These are phyloP conservation scores for Calyptommatus sinebrachiatus DNA, from an alignment of 2,113 vertebrate genomes.

Conservation along the genomic window DNA sequence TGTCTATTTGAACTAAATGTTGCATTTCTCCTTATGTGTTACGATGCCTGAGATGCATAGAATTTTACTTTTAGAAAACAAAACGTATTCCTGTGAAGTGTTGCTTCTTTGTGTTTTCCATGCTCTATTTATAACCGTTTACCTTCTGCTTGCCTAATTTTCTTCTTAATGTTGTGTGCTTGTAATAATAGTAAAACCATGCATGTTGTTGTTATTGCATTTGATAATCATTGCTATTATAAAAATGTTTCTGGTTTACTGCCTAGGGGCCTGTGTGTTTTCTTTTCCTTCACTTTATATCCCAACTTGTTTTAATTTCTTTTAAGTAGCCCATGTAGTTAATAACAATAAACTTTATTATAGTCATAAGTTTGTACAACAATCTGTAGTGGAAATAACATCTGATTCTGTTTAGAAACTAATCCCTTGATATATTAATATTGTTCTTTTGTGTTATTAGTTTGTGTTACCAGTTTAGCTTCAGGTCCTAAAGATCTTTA, in stretches of 20 bases:
- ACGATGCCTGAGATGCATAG: constrained; percentile 76
- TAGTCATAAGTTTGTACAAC: too few relatives aligned
- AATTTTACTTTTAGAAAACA: constrained; percentile 72
- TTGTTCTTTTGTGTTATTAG: not conserved
- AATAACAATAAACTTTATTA: too few relatives aligned
- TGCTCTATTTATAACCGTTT: constrained; percentile 1
- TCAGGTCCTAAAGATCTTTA: too few relatives aligned
- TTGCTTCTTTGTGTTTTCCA: constrained; percentile 41
- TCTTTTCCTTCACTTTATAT: not conserved
- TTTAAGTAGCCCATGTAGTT: too few relatives aligned
- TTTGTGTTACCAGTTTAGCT: not conserved
- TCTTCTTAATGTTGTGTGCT: constrained; percentile 25
- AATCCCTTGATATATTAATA: not conserved
- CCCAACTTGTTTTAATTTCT: not conserved
- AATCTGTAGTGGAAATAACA: too few relatives aligned
- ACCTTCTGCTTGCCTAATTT: constrained; percentile 38
- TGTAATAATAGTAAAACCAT: constrained; percentile 16
- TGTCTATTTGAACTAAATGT: not conserved
- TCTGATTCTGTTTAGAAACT: not conserved
- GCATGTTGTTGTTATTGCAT: constrained; percentile 52
- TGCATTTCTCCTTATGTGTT: constrained; percentile 31
- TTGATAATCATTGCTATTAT: not conserved
- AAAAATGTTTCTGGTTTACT: constrained; percentile 12
- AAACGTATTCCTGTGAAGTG: constrained; percentile 57
- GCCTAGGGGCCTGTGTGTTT: constrained; percentile 1